phyloP scores from a whole-genome alignment of 1,140 invertebrate genomes.

The Drosophila aff. region DNA sequence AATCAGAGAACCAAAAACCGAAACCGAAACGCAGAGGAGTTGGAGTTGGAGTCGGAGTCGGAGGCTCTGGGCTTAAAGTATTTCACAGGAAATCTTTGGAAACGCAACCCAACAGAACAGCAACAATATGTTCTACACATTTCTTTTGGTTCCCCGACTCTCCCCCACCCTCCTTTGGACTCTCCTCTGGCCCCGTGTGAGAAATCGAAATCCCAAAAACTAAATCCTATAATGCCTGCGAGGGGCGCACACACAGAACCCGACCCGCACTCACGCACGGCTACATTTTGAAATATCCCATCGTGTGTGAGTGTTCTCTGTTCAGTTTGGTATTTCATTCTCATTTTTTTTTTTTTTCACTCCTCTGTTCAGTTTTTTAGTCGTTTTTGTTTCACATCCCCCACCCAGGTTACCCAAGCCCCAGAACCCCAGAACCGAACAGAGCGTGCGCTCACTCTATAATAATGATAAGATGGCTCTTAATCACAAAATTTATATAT shows the following conservation, averaged over 20 bases:
- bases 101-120: conserved; percentile 64
- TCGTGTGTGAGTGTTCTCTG: conserved; percentile 49
- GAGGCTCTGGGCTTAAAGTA: conserved; percentile 75
- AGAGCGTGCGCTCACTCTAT: conserved; percentile 82
- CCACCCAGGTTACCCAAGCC: conserved; percentile 20
- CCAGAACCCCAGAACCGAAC: conserved; percentile 23
- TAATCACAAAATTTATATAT: conserved; percentile 85
- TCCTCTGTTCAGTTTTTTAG: conserved; percentile 21
- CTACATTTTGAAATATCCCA: conserved; percentile 66
- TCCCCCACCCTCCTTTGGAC: background rate
- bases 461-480: conserved; percentile 85
- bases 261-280: conserved; percentile 57
- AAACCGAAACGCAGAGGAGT: conserved; percentile 40
- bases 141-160: conserved; percentile 49
- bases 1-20: conserved; percentile 51
- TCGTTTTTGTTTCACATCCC: conserved; percentile 40
- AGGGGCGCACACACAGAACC: conserved; percentile 49
- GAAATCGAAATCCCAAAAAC: conserved; percentile 84
- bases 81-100: conserved; percentile 84
- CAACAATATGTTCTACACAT: conserved; percentile 84
- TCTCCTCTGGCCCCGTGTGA: conserved; percentile 48
- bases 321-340: conserved; percentile 66
- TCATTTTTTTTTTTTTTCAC: conserved; percentile 9
- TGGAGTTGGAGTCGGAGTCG: conserved; percentile 19
- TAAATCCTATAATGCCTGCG: conserved; percentile 82